These are phyloP conservation scores for Pteropus rufus DNA, from an alignment of 2,797 vertebrate species.

Conservation along the genomic window DNA sequence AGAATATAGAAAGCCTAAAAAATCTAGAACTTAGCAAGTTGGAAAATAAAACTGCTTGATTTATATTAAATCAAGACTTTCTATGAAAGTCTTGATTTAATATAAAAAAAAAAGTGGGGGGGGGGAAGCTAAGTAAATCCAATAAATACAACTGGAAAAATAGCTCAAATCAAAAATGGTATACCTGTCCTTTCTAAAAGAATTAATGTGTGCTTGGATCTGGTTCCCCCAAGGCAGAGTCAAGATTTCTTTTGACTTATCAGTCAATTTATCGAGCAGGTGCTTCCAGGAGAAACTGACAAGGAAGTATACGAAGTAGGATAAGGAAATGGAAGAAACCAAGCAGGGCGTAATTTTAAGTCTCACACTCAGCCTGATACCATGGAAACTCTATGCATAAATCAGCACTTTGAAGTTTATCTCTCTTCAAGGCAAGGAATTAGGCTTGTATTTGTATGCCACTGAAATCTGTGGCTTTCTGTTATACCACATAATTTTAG, in stretches of 20 bases:
- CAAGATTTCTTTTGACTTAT: neutral
- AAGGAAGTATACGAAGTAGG: neutral
- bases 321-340: neutral
- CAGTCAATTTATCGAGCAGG: neutral
- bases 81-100: neutral
- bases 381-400: neutral
- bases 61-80: too few relatives aligned
- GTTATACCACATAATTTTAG: neutral
- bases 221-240: neutral
- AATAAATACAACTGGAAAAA: neutral
- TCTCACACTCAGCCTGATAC: neutral
- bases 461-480: neutral
- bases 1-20: neutral
- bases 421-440: neutral
- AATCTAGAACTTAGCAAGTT: neutral
- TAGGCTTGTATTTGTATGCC: neutral
- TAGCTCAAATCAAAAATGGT: neutral
- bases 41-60: neutral
- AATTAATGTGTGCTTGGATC: neutral
- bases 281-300: neutral
- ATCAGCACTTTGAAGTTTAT: neutral
- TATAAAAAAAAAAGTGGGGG: neutral
- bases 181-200: neutral
- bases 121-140: neutral
- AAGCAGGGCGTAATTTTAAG: neutral